phyloP scores from a whole-genome alignment of 2,888 invertebrate species.

The Luffia ferchaultella region DNA sequence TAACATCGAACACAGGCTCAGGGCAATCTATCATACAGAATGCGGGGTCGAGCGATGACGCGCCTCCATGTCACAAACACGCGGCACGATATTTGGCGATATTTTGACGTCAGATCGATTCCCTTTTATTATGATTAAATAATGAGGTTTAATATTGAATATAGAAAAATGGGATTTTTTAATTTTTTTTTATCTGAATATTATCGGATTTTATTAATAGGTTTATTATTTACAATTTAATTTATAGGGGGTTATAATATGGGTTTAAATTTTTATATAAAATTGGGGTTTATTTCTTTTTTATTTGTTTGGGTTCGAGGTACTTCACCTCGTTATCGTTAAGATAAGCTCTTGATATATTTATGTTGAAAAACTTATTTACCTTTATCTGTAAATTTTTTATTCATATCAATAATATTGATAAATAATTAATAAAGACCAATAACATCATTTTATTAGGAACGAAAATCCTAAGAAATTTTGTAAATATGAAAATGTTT shows the following conservation, averaged over 20 bases:
- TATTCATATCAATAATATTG: conserved; percentile 65
- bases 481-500: not conserved
- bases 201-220: conserved; percentile 74
- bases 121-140: too few species aligned
- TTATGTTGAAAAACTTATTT: conserved; percentile 73
- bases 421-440: conserved; percentile 43
- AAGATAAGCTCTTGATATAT: conserved; percentile 79
- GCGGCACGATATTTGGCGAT: too few species aligned
- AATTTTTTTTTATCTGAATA: conserved; percentile 78
- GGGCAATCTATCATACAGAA: too few species aligned
- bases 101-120: too few species aligned
- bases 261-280: conserved; percentile 60
- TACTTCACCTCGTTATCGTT: conserved; percentile 75
- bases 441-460: not conserved
- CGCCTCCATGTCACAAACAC: too few species aligned
- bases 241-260: conserved; percentile 64
- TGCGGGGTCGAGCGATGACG: too few species aligned
- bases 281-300: conserved; percentile 64
- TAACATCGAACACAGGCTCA: too few species aligned
- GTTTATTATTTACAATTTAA: conserved; percentile 64
- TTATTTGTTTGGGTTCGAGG: conserved; percentile 73
- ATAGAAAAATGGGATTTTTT: conserved; percentile 74
- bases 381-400: conserved; percentile 69
- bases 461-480: not conserved
- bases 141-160: conserved; percentile 84